phyloP scores from a whole-genome alignment of 2,113 vertebrate genomes.

The Pelobates fuscus region DNA sequence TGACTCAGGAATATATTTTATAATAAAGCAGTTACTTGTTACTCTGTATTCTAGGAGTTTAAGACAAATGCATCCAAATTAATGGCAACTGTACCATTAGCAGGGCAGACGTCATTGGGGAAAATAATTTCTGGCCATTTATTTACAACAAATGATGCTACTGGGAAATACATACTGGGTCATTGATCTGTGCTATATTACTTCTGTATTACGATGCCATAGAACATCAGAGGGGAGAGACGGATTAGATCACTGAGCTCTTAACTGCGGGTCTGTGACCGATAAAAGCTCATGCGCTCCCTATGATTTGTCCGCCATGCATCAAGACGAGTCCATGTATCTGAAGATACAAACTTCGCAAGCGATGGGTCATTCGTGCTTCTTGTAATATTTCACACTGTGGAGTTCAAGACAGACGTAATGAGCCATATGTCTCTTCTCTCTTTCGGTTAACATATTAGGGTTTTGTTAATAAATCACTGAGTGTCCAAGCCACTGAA shows the following conservation, averaged over 20 bases:
- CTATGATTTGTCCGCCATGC: neutral
- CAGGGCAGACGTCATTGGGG: neutral
- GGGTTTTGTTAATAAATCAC: constrained; percentile 44
- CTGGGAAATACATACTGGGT: constrained; percentile 21
- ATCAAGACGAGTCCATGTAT: neutral
- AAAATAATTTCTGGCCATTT: neutral
- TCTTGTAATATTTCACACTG: constrained; percentile 29
- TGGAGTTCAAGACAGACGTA: constrained; percentile 21
- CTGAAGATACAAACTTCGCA: constrained; percentile 6
- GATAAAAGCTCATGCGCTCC: neutral
- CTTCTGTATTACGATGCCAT: neutral
- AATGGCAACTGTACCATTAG: neutral
- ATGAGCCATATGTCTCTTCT: constrained; percentile 37
- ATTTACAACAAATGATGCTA: neutral
- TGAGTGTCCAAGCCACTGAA: constrained; percentile 13
- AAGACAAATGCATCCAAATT: neutral
- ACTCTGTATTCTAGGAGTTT: neutral
- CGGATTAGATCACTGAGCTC: neutral
- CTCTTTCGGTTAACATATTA: constrained; percentile 35
- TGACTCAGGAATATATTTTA: no score
- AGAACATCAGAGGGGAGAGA: neutral
- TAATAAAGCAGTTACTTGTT: no score
- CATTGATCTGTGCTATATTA: constrained; percentile 6
- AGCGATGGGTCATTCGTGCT: constrained; percentile 20
- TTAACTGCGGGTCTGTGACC: constrained; percentile 2